Evolutionary conservation across 1,140 invertebrate genomes (phyloP), one percentile per base, ranked within the genome.

Genomic region (Plodia interpunctella): DNA sequence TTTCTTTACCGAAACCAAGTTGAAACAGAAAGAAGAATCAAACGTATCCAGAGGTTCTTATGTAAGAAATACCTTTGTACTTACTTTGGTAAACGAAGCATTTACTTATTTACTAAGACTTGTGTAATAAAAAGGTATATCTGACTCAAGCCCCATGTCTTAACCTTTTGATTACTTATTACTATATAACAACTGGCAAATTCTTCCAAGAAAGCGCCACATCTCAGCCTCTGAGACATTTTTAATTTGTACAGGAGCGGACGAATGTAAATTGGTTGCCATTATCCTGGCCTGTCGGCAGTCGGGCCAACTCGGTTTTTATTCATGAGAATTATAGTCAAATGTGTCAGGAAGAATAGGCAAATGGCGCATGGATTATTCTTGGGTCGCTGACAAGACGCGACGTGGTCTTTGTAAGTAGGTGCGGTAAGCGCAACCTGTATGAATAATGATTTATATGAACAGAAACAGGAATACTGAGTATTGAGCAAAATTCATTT

Each of bases 321-420:
- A 82, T 78, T 80, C 72, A 78, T 76, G 68, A 74, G 68, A 75
- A 76, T 73, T 76, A 75, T 76, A 72, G 68, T 70, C 66, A 68
- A 74, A 74, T 76, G 70, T 82, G 73, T 75, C 72, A 74, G 73
- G 70, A 68, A 65, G 61, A 72, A 60, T 63, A 49, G 21, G 49
- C 30, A 51, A 49, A 28, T 53, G 21, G 51, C n/a, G 21, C 51
- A 25, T 0, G 51, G 17, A 25, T 25, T 53, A 53, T 53, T 53
- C 51, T 15, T 15, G 38, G 13, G 1, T 1, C 2, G 38, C 38
- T 44, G 38, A 44, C 38, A 44, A 10, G 38, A 15, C 13, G 38
- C 38, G 38, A 44, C 38, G 6, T 44, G 13, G 13, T 15, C 38
- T 44, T 44, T 44, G 38, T 44, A 44, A 44, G 38, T 15, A 44